A percentile compares a stretch with the other conserved stretches of the same genome.
Evolutionary conservation across 1,140 invertebrate genomes (phyloP).

Genomic region (Eumaeus atala): DNA sequence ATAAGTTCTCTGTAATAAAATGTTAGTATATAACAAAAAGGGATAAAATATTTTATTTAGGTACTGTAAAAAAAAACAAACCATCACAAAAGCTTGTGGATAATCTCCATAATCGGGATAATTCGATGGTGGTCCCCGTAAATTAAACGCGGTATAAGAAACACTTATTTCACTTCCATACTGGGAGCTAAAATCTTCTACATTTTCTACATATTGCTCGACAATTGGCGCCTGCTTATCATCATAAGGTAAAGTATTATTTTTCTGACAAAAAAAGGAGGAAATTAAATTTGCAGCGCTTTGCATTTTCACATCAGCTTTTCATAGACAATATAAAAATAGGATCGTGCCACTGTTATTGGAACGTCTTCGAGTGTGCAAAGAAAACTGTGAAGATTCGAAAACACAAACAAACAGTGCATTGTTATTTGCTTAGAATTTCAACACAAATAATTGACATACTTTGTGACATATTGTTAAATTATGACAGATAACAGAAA

Average conservation of each 20-base stretch:
- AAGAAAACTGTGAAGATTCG: not conserved
- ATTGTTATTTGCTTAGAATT: too few relatives aligned
- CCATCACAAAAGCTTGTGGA: constrained; percentile 91
- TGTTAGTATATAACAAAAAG: constrained; percentile 24
- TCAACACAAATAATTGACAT: too few relatives aligned
- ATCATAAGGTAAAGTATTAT: constrained; percentile 38
- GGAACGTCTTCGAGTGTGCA: constrained; percentile 2
- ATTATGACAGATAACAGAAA: too few relatives aligned
- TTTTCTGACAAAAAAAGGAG: constrained; percentile 53
- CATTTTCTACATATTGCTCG: constrained; percentile 71
- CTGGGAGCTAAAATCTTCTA: constrained; percentile 90
- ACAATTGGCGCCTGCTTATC: constrained; percentile 48
- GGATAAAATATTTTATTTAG: too few relatives aligned
- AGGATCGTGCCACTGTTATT: not conserved
- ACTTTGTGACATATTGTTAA: too few relatives aligned
- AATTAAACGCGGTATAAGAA: constrained; percentile 90
- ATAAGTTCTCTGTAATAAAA: constrained; percentile 83
- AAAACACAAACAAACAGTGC: too few relatives aligned
- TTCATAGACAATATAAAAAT: not conserved
- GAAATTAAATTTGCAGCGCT: constrained; percentile 59
- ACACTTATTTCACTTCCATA: constrained; percentile 91
- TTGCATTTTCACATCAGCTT: constrained; percentile 40
- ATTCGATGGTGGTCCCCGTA: constrained; percentile 86
- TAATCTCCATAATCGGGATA: constrained; percentile 93
- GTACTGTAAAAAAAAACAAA: constrained; percentile 58